Percentiles rank a stretch among this genome's conserved stretches.
Conservation (phyloP, 2,797 vertebrate genomes). For the Morelia viridis region DNA sequence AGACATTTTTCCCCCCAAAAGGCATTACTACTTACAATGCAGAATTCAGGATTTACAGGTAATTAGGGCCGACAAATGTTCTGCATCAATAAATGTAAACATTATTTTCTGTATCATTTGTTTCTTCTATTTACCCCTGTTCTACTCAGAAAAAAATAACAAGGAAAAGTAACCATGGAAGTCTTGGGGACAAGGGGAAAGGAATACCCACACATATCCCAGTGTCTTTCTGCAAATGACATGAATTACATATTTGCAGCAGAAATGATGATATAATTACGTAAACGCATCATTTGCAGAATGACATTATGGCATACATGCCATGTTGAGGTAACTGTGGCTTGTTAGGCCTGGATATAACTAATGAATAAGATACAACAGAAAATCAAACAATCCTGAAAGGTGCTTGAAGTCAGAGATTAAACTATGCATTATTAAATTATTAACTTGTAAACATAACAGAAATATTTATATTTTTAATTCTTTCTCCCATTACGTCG, state of each 20-base stretch:
- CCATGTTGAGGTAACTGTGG: background rate
- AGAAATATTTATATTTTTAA: background rate
- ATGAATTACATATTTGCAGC: background rate
- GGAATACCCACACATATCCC: background rate
- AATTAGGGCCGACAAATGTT: background rate
- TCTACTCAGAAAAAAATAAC: background rate
- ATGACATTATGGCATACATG: background rate
- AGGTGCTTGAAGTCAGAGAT: background rate
- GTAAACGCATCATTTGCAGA: background rate
- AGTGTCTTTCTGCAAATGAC: background rate
- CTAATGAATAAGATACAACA: background rate
- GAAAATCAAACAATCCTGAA: constrained; percentile 12
- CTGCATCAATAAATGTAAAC: background rate
- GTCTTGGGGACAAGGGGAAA: background rate
- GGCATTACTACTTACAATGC: background rate
- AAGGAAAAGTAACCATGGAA: background rate
- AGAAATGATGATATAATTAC: background rate
- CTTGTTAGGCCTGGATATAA: background rate
- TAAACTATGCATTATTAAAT: background rate
- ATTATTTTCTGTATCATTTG: constrained; percentile 14
- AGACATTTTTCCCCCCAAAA: background rate
- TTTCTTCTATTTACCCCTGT: background rate
- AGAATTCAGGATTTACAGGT: background rate
- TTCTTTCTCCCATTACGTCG: background rate
- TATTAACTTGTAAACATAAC: background rate